phyloP scores from a whole-genome alignment of 2,113 vertebrate species.

The Tretioscincus oriximinensis region DNA sequence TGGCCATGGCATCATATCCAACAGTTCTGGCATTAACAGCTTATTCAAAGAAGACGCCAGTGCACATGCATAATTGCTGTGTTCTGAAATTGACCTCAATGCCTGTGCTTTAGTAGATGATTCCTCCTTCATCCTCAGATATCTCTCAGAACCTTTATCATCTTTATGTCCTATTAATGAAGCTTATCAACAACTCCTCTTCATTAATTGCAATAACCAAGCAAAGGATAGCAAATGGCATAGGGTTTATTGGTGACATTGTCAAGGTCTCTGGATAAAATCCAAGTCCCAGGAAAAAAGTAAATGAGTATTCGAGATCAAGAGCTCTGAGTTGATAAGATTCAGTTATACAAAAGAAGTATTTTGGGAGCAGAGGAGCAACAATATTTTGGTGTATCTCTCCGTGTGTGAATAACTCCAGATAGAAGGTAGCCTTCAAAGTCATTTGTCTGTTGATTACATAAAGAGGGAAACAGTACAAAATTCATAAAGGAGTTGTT shows the following conservation, averaged over 20 bases:
- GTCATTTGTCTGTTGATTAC: neutral
- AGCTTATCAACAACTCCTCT: conserved; percentile 48
- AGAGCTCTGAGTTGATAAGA: neutral
- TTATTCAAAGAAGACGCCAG: too few species aligned
- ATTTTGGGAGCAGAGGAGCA: neutral
- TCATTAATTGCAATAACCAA: conserved; percentile 40
- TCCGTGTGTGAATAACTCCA: neutral
- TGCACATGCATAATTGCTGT: conserved; percentile 11
- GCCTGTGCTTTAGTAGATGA: neutral
- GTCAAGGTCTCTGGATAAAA: conserved; percentile 17
- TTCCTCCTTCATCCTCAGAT: conserved; percentile 33
- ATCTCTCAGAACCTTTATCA: conserved; percentile 12
- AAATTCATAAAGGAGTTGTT: neutral
- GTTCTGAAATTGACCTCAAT: neutral
- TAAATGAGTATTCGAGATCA: neutral
- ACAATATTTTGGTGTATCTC: neutral
- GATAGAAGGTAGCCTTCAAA: neutral
- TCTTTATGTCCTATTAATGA: conserved; percentile 45
- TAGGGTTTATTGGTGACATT: neutral
- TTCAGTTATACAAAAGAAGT: neutral
- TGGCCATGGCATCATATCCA: too few species aligned
- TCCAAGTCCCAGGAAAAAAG: neutral
- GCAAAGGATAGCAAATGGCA: conserved; percentile 44
- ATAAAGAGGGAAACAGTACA: neutral
- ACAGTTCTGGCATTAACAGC: too few species aligned